These are phyloP conservation scores for Callopanchax toddi DNA, from an alignment of 2,113 vertebrate species.

Conservation along the genomic window DNA sequence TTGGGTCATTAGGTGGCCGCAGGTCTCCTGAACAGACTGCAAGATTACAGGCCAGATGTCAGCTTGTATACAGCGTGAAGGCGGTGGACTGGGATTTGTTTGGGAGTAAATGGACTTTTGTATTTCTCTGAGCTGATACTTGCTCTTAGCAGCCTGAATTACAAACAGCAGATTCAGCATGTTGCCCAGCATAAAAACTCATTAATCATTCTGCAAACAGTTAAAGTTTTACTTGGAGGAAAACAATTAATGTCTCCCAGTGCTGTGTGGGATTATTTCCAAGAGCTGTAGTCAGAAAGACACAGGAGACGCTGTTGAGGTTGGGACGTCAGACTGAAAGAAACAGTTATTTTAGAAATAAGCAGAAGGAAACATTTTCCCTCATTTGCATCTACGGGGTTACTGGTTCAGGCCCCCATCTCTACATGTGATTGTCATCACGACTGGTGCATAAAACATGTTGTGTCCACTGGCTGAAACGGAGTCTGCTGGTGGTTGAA, in stretches of 20 bases:
- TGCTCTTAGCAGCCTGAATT: slow-evolving; percentile 39
- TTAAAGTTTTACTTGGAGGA: slow-evolving; percentile 18
- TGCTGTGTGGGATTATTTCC: slow-evolving; percentile 42
- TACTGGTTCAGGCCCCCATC: slow-evolving; percentile 19
- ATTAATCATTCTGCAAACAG: slow-evolving; percentile 26
- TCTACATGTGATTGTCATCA: slow-evolving; percentile 38
- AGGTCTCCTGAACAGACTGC: slow-evolving; percentile 70
- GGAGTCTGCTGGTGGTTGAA: slow-evolving; percentile 59
- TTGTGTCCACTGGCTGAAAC: slow-evolving; percentile 63
- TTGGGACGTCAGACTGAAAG: slow-evolving; percentile 19
- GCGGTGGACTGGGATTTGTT: slow-evolving; percentile 70
- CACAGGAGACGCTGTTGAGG: slow-evolving; percentile 5
- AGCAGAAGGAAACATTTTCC: slow-evolving; percentile 12
- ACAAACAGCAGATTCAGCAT: slow-evolving; percentile 47
- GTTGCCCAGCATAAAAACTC: slow-evolving; percentile 43
- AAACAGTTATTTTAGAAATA: slow-evolving; percentile 3
- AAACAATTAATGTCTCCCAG: slow-evolving; percentile 24
- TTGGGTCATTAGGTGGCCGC: slow-evolving; percentile 74
- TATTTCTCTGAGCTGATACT: slow-evolving; percentile 63
- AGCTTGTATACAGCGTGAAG: slow-evolving; percentile 71
- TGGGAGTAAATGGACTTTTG: slow-evolving; percentile 65
- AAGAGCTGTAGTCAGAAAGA: slow-evolving; percentile 47
- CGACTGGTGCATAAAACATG: slow-evolving; percentile 55
- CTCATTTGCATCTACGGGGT: slow-evolving; percentile 7
- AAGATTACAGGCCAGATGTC: slow-evolving; percentile 76